Evolutionary conservation across 2,113 vertebrate species (phyloP).

Genomic region (Festucalex cinctus): DNA sequence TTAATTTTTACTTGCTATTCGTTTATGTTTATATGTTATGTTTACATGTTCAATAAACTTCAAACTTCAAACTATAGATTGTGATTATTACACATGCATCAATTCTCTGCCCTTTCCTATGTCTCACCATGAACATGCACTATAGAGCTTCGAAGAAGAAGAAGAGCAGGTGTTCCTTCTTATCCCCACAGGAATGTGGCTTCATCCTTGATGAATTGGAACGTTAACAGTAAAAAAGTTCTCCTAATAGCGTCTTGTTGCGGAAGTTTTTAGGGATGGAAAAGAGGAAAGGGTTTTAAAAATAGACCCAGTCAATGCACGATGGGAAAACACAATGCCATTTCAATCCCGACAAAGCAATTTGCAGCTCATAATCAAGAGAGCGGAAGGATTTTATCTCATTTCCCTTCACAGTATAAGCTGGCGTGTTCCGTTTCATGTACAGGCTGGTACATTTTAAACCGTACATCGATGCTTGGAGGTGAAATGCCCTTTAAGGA

Average conservation of each 20-base stretch:
- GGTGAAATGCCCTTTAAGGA: neutral
- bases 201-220: conserved; percentile 63
- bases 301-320: conserved; percentile 63
- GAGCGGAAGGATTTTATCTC: conserved; percentile 65
- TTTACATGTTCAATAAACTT: no score
- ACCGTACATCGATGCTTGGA: neutral
- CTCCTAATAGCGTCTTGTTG: conserved; percentile 60
- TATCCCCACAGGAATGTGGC: conserved; percentile 56
- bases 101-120: neutral
- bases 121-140: conserved; percentile 23
- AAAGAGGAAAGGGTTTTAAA: conserved; percentile 54
- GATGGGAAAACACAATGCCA: conserved; percentile 60
- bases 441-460: conserved; percentile 11
- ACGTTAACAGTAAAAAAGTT: conserved; percentile 59
- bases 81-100: neutral
- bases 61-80: no score
- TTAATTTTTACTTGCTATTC: no score
- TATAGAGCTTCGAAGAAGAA: conserved; percentile 6
- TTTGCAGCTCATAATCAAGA: conserved; percentile 69
- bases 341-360: conserved; percentile 71
- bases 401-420: conserved; percentile 58
- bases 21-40: no score
- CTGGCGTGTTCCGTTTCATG: conserved; percentile 33
- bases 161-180: conserved; percentile 54
- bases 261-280: conserved; percentile 59